Evolutionary conservation across 2,113 vertebrate species (phyloP).

Genomic region (Hyaena hyaena): DNA sequence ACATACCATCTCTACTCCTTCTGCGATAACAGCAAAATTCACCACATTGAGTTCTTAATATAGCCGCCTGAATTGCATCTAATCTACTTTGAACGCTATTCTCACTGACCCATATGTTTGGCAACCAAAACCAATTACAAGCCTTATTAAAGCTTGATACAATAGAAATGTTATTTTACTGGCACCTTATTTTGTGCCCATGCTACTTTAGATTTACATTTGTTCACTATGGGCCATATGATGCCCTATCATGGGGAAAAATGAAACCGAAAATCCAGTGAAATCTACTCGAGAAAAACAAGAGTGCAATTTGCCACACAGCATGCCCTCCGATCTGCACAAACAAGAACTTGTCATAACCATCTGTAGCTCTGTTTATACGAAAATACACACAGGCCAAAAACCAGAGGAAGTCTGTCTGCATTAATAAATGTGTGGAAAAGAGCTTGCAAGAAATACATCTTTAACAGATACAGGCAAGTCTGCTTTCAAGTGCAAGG

Average conservation of each 20-base stretch:
- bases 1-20: slow-evolving; percentile 63
- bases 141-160: slow-evolving; percentile 72
- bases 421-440: slow-evolving; percentile 67
- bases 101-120: slow-evolving; percentile 71
- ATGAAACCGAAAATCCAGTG: slow-evolving; percentile 61
- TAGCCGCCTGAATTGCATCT: slow-evolving; percentile 61
- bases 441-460: slow-evolving; percentile 26
- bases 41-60: slow-evolving; percentile 57
- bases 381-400: slow-evolving; percentile 26
- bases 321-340: slow-evolving; percentile 66
- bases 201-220: slow-evolving; percentile 65
- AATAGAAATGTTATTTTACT: slow-evolving; percentile 50
- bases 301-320: slow-evolving; percentile 74
- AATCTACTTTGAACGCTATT: slow-evolving; percentile 44
- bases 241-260: slow-evolving; percentile 56
- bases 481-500: slow-evolving; percentile 45
- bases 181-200: slow-evolving; percentile 62
- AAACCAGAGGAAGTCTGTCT: slow-evolving; percentile 64
- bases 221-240: slow-evolving; percentile 40
- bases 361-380: slow-evolving; percentile 76
- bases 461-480: slow-evolving; percentile 32
- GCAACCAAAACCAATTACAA: slow-evolving; percentile 75
- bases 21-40: slow-evolving; percentile 67
- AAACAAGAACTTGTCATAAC: slow-evolving; percentile 77
- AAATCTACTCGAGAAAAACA: slow-evolving; percentile 48